Evolutionary conservation across 2,797 vertebrate genomes (phyloP).

Genomic region (Takifugu ocellatus): DNA sequence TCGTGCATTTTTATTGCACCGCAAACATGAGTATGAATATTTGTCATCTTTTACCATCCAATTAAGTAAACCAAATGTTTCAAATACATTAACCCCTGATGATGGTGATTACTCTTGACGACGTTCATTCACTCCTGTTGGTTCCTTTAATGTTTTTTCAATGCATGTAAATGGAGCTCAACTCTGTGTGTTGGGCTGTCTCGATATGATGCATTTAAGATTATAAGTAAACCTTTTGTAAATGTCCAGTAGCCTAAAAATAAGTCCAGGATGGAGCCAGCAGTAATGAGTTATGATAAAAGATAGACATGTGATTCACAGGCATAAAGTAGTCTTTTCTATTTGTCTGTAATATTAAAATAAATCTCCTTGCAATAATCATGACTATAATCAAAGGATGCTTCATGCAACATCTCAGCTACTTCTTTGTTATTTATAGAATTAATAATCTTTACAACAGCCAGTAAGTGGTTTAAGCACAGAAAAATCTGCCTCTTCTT

Average conservation of each 20-base stretch:
- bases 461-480: constrained; percentile 33
- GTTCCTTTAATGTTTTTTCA: not conserved
- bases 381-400: constrained; percentile 11
- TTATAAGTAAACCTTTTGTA: not conserved
- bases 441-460: constrained; percentile 38
- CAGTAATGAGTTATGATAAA: not conserved
- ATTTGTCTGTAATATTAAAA: constrained; percentile 10
- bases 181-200: not conserved
- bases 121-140: not conserved
- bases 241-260: not conserved
- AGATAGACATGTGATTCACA: not conserved
- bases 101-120: too few relatives aligned
- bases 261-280: not conserved
- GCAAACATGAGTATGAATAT: not conserved
- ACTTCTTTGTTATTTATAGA: constrained; percentile 35
- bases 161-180: not conserved
- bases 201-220: not conserved
- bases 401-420: constrained; percentile 18
- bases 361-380: not conserved
- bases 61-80: too few relatives aligned
- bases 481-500: constrained; percentile 34
- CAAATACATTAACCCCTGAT: too few relatives aligned
- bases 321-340: not conserved
- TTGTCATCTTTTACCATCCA: not conserved
- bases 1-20: not conserved